A percentile compares a stretch with the other conserved stretches of the same genome.
phyloP scores from a whole-genome alignment of 2,888 invertebrate genomes.

The Ferrisia virgata region DNA sequence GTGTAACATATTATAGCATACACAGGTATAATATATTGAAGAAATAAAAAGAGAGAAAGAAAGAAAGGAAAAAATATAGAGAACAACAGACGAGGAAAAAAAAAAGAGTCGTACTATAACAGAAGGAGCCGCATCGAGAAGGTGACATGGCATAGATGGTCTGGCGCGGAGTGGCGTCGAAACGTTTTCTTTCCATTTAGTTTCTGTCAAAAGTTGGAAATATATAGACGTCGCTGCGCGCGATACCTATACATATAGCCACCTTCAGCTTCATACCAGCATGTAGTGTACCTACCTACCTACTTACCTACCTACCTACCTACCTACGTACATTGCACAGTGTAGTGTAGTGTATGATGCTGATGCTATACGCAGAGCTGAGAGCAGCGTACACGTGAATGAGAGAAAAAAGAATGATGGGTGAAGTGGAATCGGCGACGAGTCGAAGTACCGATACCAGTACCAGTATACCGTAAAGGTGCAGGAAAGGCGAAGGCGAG shows the following conservation, averaged over 20 bases:
- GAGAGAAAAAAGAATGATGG: slow-evolving; percentile 39
- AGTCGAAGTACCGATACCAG: no score
- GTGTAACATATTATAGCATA: no score
- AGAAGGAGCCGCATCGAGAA: background rate
- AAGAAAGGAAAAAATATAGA: background rate
- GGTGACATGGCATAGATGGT: no score
- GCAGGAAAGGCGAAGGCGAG: background rate
- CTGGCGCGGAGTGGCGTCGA: slow-evolving; percentile 31
- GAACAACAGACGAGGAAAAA: background rate
- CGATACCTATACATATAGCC: background rate
- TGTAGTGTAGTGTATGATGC: no score
- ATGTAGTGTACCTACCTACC: no score
- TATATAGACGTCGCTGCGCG: slow-evolving; percentile 44
- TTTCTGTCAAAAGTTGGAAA: slow-evolving; percentile 45
- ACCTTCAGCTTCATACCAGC: no score
- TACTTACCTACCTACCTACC: no score
- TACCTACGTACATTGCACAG: no score
- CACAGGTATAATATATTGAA: no score
- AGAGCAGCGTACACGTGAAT: slow-evolving; percentile 24
- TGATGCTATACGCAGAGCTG: no score
- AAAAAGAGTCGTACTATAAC: background rate
- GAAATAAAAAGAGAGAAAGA: no score
- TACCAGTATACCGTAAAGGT: no score
- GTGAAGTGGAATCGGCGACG: background rate
- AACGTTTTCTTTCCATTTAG: slow-evolving; percentile 45